These are phyloP conservation scores for Chionodraco myersi DNA, from an alignment of 2,113 vertebrate genomes.

Conservation along the genomic window DNA sequence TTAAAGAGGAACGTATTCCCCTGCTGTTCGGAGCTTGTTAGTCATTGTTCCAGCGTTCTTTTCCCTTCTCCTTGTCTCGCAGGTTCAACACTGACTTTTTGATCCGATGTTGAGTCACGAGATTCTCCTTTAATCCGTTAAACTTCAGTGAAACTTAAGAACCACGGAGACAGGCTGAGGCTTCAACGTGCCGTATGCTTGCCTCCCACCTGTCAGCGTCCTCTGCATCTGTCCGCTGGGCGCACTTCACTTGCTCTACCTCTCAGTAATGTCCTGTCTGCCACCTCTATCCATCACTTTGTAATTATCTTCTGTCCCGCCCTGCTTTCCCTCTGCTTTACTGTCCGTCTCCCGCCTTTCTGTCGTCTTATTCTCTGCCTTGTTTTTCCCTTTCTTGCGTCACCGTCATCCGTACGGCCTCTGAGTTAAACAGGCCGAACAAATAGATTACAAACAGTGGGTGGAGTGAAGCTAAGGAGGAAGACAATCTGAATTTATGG, in stretches of 20 bases:
- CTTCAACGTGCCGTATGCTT: constrained; percentile 7
- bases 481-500: constrained; percentile 83
- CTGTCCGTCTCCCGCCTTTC: constrained; percentile 43
- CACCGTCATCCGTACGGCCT: constrained; percentile 64
- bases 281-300: constrained; percentile 39
- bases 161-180: constrained; percentile 20
- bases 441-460: constrained; percentile 82
- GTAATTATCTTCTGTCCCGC: constrained; percentile 31
- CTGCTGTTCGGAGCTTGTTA: constrained; percentile 4
- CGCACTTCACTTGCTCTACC: constrained; percentile 39
- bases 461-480: constrained; percentile 75
- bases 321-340: constrained; percentile 16
- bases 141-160: constrained; percentile 43
- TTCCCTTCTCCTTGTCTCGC: constrained; percentile 20
- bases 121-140: constrained; percentile 28
- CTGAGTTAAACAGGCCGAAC: constrained; percentile 76
- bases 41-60: constrained; percentile 4
- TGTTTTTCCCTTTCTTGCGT: constrained; percentile 25
- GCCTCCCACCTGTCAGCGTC: constrained; percentile 38
- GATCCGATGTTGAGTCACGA: constrained; percentile 20
- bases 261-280: constrained; percentile 26
- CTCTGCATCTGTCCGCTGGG: constrained; percentile 36
- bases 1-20: background rate
- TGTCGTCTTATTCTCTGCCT: constrained; percentile 35
- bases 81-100: constrained; percentile 17